A percentile compares a stretch with the other conserved stretches of the same genome.
These are phyloP conservation scores for Nysson spinosus DNA, from an alignment of 2,888 invertebrate species.

Conservation along the genomic window DNA sequence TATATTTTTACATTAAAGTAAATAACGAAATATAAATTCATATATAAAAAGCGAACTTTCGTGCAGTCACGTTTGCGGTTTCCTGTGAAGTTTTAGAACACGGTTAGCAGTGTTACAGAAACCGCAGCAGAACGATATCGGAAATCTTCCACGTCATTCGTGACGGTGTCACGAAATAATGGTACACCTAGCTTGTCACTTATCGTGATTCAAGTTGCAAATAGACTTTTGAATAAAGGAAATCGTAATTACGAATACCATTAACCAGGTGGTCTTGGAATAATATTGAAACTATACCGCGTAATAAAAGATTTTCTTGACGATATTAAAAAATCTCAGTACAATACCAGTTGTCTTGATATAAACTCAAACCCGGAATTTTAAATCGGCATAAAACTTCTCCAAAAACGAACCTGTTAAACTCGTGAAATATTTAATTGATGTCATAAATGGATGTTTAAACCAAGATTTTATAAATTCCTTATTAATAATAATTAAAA, in stretches of 20 bases:
- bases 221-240: slow-evolving; percentile 11
- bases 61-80: slow-evolving; percentile 40
- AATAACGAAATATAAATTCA: slow-evolving; percentile 15
- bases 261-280: too few species aligned
- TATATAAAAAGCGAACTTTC: slow-evolving; percentile 5
- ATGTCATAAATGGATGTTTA: too few species aligned
- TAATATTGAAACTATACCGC: too few species aligned
- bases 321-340: too few species aligned
- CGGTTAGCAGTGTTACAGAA: slow-evolving; percentile 27
- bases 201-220: slow-evolving; percentile 4
- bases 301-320: too few species aligned
- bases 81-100: slow-evolving; percentile 40
- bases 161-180: slow-evolving; percentile 25
- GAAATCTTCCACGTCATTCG: slow-evolving; percentile 35
- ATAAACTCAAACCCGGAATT: too few species aligned
- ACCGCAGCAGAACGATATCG: slow-evolving; percentile 31
- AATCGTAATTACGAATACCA: not conserved
- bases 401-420: too few species aligned
- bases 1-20: slow-evolving; percentile 23
- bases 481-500: too few species aligned
- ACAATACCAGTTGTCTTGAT: too few species aligned
- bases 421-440: too few species aligned
- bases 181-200: slow-evolving; percentile 9
- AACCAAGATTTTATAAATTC: too few species aligned
- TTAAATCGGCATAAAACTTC: too few species aligned